These are phyloP conservation scores for Philonicus albiceps DNA, from an alignment of 2,888 invertebrate species.

Conservation along the genomic window DNA sequence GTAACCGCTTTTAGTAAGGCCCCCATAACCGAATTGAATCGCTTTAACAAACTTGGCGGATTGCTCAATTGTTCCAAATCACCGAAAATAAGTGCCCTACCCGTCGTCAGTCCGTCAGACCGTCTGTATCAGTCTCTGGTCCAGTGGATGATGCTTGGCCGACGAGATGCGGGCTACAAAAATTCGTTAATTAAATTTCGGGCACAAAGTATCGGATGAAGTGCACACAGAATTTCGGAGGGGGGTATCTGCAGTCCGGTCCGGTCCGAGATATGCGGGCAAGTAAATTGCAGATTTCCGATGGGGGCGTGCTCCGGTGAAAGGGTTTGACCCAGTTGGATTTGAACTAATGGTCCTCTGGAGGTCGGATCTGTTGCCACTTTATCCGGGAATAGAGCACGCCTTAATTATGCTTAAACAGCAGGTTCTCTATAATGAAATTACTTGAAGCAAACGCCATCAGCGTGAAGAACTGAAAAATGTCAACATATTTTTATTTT, in stretches of 20 bases:
- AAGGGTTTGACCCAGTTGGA: not conserved
- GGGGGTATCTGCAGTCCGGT: not conserved
- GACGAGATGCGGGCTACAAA: not conserved
- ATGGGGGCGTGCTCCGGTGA: not conserved
- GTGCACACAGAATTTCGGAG: not conserved
- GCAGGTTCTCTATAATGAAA: not conserved
- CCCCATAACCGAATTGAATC: not conserved
- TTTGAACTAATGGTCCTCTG: not conserved
- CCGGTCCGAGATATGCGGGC: not conserved
- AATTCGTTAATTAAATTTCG: not conserved
- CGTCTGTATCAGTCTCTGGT: not conserved
- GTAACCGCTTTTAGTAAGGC: not conserved
- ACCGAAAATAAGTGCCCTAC: not conserved
- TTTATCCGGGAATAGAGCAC: not conserved
- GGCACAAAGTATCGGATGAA: not conserved
- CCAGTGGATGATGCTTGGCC: not conserved
- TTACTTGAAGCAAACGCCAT: not conserved
- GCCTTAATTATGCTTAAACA: not conserved
- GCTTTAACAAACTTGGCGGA: not conserved
- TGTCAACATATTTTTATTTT: not conserved
- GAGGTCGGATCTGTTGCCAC: not conserved
- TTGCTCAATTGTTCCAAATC: not conserved
- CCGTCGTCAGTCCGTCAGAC: not conserved
- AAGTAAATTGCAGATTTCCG: not conserved
- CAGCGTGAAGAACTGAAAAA: not conserved